Evolutionary conservation across 2,113 vertebrate genomes (phyloP), one percentile per base, ranked within the genome.

Genomic region (Pitta sordida): DNA sequence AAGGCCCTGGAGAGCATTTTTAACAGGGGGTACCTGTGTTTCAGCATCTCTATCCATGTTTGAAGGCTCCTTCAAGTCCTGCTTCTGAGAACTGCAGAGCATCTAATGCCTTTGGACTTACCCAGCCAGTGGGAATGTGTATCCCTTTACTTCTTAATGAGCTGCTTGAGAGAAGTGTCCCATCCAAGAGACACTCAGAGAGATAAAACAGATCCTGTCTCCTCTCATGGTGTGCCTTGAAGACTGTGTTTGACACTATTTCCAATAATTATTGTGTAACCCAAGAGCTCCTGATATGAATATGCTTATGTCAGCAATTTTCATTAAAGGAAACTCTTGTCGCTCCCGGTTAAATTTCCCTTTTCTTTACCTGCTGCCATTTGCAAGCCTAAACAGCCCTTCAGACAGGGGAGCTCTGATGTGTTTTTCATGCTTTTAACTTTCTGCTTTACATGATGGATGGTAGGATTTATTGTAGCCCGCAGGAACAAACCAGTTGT

Each of bases 371-470:
- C 63, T 74, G 36, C 51, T 90, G 44, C 36, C 39, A 78, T 80
- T 51, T 91, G 68, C 84, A 95, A 96, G 87, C 55, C 79, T 60
- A 67, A 93, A 88, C 75, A 93, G 29, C n/a, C 43, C 68, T 67
- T 17, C 30, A 83, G 65, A 46, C 64, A 12, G 41, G 52, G 83
- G 43, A 76, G 8, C 32, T 79, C 52, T 69, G 65, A 79, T 91
- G 70, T 71, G 43, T 34, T 86, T 80, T 83, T 74, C 60, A 9
- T 81, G 64, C 55, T 74, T 85, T 90, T 91, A 67, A 83, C 91
- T 92, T 96, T 96, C 87, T 91, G 14, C 75, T 74, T 92, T 77
- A 67, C 59, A 36, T 94, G 94, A 91, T 48, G 79, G 91, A 94
- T 89, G 75, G 64, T 19, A 86, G 79, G 76, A 77, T 93, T 96